phyloP scores from a whole-genome alignment of 2,888 invertebrate species.

The Tipula lateralis region DNA sequence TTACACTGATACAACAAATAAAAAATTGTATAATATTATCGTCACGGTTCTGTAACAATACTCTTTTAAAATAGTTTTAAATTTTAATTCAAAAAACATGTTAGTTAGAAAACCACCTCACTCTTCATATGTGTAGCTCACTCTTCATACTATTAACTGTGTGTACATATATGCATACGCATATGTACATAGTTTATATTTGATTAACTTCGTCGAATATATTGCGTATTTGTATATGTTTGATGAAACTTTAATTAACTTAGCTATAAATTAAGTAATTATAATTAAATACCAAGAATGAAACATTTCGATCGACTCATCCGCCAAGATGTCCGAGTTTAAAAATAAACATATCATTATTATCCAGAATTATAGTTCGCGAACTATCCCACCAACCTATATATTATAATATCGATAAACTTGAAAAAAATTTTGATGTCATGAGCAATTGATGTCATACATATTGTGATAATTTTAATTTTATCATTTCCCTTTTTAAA shows the following conservation, averaged over 20 bases:
- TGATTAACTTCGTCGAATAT: not conserved
- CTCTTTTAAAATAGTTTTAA: not conserved
- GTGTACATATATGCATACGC: not conserved
- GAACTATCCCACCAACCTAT: not conserved
- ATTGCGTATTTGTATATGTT: not conserved
- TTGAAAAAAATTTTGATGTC: not conserved
- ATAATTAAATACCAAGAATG: not conserved
- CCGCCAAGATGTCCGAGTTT: not conserved
- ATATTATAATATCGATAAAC: not conserved
- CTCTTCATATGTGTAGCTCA: not conserved
- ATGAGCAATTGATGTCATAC: not conserved
- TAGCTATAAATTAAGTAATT: not conserved
- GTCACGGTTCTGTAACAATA: constrained; percentile 19
- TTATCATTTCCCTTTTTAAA: not conserved
- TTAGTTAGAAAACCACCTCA: constrained; percentile 11
- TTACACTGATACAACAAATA: not conserved
- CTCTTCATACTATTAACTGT: not conserved
- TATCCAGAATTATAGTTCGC: not conserved
- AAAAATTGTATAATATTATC: constrained; percentile 1
- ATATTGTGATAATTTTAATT: not conserved
- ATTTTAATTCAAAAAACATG: constrained; percentile 19
- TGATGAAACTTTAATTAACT: not conserved
- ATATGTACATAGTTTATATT: not conserved
- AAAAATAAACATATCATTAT: not conserved
- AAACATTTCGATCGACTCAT: not conserved